phyloP scores from a whole-genome alignment of 2,888 invertebrate genomes.

The Synanthedon vespiformis region DNA sequence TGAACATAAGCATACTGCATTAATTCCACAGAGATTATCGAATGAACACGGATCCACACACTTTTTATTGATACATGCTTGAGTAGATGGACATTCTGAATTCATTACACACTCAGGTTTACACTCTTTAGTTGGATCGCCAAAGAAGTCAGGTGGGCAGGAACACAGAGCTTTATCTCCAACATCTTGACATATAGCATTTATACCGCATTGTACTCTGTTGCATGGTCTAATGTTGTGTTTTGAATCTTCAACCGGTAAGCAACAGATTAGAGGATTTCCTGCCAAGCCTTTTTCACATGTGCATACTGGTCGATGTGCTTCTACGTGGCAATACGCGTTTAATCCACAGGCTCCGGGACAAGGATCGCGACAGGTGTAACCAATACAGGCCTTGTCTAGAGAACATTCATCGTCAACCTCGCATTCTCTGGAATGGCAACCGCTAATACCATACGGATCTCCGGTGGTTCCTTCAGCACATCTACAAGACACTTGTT shows the following conservation, averaged over 20 bases:
- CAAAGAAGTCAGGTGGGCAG: slow-evolving; percentile 80
- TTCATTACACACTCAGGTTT: slow-evolving; percentile 85
- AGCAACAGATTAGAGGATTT: slow-evolving; percentile 82
- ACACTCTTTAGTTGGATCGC: slow-evolving; percentile 83
- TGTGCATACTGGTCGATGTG: slow-evolving; percentile 84
- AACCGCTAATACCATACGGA: slow-evolving; percentile 78
- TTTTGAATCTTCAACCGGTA: slow-evolving; percentile 67
- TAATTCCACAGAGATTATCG: slow-evolving; percentile 80
- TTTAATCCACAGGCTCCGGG: slow-evolving; percentile 84
- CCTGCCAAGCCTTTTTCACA: slow-evolving; percentile 80
- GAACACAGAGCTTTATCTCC: slow-evolving; percentile 80
- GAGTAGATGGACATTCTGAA: slow-evolving; percentile 80
- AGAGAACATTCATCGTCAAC: slow-evolving; percentile 82
- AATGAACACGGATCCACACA: slow-evolving; percentile 80
- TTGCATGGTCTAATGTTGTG: slow-evolving; percentile 74
- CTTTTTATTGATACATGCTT: slow-evolving; percentile 81
- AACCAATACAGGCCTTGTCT: slow-evolving; percentile 82
- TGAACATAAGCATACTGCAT: slow-evolving; percentile 82
- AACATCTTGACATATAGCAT: slow-evolving; percentile 81
- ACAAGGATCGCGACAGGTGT: slow-evolving; percentile 84
- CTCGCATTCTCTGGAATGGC: slow-evolving; percentile 84
- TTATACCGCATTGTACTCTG: slow-evolving; percentile 82
- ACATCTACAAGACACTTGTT: slow-evolving; percentile 80
- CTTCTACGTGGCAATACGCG: slow-evolving; percentile 79
- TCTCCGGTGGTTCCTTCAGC: slow-evolving; percentile 82